A percentile compares a stretch with the other conserved stretches of the same genome.
These are phyloP conservation scores for Dendrophyllia cribrosa DNA, from an alignment of 64 coral and sea anemone genomes.

Conservation along the genomic window DNA sequence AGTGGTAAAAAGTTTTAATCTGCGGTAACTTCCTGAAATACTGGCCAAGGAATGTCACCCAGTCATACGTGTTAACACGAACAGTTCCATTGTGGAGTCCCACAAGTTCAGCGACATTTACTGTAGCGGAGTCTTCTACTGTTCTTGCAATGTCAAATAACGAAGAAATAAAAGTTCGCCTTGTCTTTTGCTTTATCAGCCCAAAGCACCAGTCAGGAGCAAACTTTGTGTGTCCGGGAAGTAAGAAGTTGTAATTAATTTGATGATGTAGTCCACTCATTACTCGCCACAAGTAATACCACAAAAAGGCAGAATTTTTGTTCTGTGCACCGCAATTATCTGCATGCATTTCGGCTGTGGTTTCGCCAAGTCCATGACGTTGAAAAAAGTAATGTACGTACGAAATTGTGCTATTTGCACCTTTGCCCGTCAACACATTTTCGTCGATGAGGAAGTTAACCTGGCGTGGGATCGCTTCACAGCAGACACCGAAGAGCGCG, in stretches of 20 bases:
- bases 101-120: constrained; percentile 36
- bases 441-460: constrained; percentile 25
- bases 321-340: constrained; percentile 60
- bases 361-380: not conserved
- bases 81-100: constrained; percentile 61
- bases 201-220: constrained; percentile 4
- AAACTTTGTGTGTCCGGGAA: constrained; percentile 29
- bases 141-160: constrained; percentile 57
- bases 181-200: constrained; percentile 3
- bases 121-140: constrained; percentile 54
- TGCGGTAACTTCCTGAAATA: constrained; percentile 34
- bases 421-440: not conserved
- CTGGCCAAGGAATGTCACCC: constrained; percentile 4
- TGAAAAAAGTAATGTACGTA: too few species aligned
- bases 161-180: constrained; percentile 58
- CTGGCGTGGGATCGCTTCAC: not conserved
- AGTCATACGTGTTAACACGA: constrained; percentile 37
- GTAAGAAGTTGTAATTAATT: constrained; percentile 13
- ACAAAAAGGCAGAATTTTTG: constrained; percentile 2
- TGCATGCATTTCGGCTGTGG: not conserved
- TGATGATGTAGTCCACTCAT: constrained; percentile 55
- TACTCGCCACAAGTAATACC: too few species aligned
- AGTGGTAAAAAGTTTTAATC: constrained; percentile 22
- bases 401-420: too few species aligned
- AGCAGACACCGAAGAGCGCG: not conserved